A percentile compares a stretch with the other conserved stretches of the same genome.
phyloP scores from a whole-genome alignment of 1,140 invertebrate genomes.

The Drosophila hydei region DNA sequence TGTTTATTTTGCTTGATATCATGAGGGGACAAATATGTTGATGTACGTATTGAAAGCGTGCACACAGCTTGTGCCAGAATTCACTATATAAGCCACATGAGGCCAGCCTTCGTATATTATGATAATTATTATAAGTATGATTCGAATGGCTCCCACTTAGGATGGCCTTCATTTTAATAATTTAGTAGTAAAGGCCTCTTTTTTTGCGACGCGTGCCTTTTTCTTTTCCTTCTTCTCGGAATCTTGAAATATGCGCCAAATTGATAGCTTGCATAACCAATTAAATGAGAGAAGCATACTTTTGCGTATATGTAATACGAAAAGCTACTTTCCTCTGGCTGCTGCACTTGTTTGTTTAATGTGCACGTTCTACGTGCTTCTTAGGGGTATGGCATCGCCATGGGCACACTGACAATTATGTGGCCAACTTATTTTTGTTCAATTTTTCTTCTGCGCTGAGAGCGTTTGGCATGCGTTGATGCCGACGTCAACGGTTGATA shows the following conservation, averaged over 20 bases:
- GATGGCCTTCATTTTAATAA: slow-evolving; percentile 24
- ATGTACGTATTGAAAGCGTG: slow-evolving; percentile 44
- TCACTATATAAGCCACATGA: slow-evolving; percentile 46
- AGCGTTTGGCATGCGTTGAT: slow-evolving; percentile 9
- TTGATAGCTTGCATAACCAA: slow-evolving; percentile 16
- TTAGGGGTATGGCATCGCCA: slow-evolving; percentile 11
- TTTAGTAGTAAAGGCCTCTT: slow-evolving; percentile 3
- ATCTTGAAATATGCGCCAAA: slow-evolving; percentile 10
- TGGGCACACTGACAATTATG: slow-evolving; percentile 51
- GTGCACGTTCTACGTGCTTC: slow-evolving; percentile 21
- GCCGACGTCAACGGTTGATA: slow-evolving; percentile 62
- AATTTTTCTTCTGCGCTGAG: slow-evolving; percentile 7
- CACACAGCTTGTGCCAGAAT: slow-evolving; percentile 69
- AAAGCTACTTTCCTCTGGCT: slow-evolving; percentile 14
- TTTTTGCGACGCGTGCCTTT: background rate
- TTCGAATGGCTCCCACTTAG: slow-evolving; percentile 4
- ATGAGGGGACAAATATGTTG: slow-evolving; percentile 47
- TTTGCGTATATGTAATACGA: slow-evolving; percentile 23
- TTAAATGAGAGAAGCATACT: slow-evolving; percentile 2
- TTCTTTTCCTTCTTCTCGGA: background rate
- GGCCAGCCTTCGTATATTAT: slow-evolving; percentile 53
- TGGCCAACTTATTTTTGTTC: slow-evolving; percentile 42
- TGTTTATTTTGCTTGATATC: slow-evolving; percentile 79
- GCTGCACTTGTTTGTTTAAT: slow-evolving; percentile 36
- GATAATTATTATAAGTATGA: slow-evolving; percentile 51